These are phyloP conservation scores for Myotis vivesi DNA, from an alignment of 2,797 vertebrate species.

Conservation along the genomic window DNA sequence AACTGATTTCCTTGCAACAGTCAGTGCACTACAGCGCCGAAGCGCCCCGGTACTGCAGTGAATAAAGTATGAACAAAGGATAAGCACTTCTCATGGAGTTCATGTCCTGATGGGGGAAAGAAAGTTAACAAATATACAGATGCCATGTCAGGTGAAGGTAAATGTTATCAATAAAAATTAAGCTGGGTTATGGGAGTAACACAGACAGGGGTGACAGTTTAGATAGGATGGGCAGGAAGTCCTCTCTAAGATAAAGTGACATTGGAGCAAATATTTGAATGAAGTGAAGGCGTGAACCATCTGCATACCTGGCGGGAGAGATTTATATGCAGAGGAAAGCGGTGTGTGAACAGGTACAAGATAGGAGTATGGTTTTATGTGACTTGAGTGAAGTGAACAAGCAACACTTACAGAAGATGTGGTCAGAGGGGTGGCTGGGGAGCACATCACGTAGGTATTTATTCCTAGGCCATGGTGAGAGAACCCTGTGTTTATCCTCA, in stretches of 20 bases:
- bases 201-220: background rate
- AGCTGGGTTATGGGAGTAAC: background rate
- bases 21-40: background rate
- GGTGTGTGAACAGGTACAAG: background rate
- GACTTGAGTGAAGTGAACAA: background rate
- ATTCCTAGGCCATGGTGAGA: background rate
- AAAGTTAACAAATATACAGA: background rate
- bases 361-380: background rate
- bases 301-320: background rate
- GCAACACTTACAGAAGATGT: background rate
- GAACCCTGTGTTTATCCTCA: background rate
- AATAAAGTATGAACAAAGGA: background rate
- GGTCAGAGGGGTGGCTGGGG: background rate
- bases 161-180: background rate
- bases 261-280: background rate
- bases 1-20: background rate
- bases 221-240: background rate
- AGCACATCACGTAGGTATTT: background rate
- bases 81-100: background rate
- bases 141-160: too few species aligned
- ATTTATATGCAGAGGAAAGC: background rate
- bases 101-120: background rate
- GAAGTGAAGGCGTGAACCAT: background rate
- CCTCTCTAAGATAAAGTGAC: background rate
- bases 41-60: rapidly evolving